Base-by-base conservation (phyloP, 2,888 invertebrate genomes). In the Andrena haemorrhoa region DNA sequence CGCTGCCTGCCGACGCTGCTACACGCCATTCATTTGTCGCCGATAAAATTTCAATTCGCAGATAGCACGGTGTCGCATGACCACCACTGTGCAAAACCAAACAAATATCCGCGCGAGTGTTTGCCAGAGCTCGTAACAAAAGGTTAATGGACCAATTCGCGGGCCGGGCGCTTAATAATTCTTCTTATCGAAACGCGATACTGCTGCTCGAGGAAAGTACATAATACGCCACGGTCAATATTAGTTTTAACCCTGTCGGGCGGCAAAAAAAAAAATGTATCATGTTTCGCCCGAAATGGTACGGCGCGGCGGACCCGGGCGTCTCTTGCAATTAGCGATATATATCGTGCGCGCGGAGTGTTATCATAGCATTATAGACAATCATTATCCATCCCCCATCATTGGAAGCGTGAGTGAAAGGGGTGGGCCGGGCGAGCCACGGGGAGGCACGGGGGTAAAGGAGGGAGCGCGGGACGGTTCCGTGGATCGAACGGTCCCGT, bases 311-410 rank as follows among this genome's bases (percentile, higher is more conserved):
- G 31, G 31, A 47, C 16, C 12, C 69, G 56, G 49, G 10, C 31
- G 68, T 63, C 79, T 71, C 70, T 35, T 58, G 26, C 61, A 31
- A 72, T 79, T 79, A 79, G 79, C 64, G 72, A 81, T 79, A 69
- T 79, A 69, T 65, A 73, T 81, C 73, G 47, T 70, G 53, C 41
- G 6, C 33, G 63, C 47, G 74, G 47, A 65, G 63, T 74, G 70
- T 79, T 70, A 82, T 80, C 80, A 70, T 63, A 58, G 74, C 70
- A 61, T 80, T 75, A 73, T 75, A 79, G 69, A 81, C 51, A 65
- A 51, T 69, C 51, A 73, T 82, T 75, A 75, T 75, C 75, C 75
- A 60, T 70, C 33, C 78, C 78, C 69, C 49, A 26, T 51, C 47
- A 47, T 70, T 70, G 26, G 47, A 16, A 10, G 73, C 66, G 53